Conservation (phyloP, 2,888 invertebrate species). For the Lissonota sp. region DNA sequence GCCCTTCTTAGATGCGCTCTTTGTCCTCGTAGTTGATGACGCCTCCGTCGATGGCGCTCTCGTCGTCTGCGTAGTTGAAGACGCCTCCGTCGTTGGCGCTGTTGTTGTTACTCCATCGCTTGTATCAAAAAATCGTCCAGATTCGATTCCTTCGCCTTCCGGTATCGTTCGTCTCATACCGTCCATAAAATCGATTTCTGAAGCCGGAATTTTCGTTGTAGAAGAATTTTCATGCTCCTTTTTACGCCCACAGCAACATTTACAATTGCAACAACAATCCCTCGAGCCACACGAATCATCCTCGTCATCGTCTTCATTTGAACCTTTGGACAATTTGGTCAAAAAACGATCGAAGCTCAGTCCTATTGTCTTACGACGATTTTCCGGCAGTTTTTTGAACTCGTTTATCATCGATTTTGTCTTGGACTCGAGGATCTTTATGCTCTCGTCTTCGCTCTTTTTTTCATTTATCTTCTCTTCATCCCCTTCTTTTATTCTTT, state of each 20-base stretch:
- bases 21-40: not conserved
- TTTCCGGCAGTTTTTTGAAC: conserved; percentile 1
- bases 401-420: conserved; percentile 3
- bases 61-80: not conserved
- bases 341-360: conserved; percentile 42
- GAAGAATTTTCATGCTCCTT: not conserved
- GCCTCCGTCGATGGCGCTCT: not conserved
- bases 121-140: not conserved
- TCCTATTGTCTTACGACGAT: not conserved
- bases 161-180: conserved; percentile 11
- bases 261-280: conserved; percentile 7
- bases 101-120: not conserved
- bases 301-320: conserved; percentile 3
- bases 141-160: not conserved
- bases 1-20: conserved; percentile 2
- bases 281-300: not conserved
- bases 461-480: too few relatives aligned
- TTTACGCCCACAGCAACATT: conserved; percentile 21
- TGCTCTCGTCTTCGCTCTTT: not conserved
- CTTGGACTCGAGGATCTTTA: not conserved
- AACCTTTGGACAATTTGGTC: not conserved
- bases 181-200: not conserved
- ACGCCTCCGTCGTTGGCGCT: not conserved
- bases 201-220: not conserved
- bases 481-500: too few relatives aligned